Evolutionary conservation across 2,113 vertebrate species (phyloP), one percentile per base, ranked within the genome.

Genomic region (Ceyx margarethae): DNA sequence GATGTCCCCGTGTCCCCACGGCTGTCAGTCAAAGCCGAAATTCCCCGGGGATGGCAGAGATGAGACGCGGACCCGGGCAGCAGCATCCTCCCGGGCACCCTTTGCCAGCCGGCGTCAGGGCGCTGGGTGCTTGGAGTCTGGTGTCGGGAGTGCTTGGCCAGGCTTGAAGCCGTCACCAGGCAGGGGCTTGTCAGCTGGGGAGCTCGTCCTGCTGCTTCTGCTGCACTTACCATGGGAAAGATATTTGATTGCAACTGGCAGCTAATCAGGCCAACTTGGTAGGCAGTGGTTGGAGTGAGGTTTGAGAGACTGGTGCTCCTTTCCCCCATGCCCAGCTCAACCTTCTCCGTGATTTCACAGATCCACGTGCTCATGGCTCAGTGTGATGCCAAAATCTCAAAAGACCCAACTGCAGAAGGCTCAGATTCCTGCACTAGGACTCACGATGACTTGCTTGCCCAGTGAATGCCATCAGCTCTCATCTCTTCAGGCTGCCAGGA

Each of bases 181-280:
- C 13, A 2, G 0, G 4, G 22, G 2, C 17, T 10, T 19, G 16
- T 13, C 37, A 58, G 62, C 14, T 15, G 51, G 15, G 37, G 1
- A 21, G 6, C 51, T 79, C 40, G 3, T 18, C 40, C 23, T 25
- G 13, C 40, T 54, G 16, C 8, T 22, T 54, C 43, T 77, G 58
- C 35, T 14, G 3, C 18, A 25, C 61, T 45, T 54, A 9, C 46
- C 18, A 16, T 28, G 57, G 46, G 80, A 37, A 60, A 61, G 6
- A 4, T 7, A 16, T 37, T 42, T 16, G 25, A 26, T 33, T 31
- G 35, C 42, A 61, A 57, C 7, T 21, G 48, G n/a, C 17, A 81
- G 65, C 23, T 33, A 7, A 13, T 31, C 7, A 58, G 51, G 37
- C 9, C 56, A 57, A 2, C 21, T 23, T 35, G 26, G 80, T 11